Conservation (phyloP, 37 sponge, comb jelly and placozoan species). For the Halisarca cf. caerulea region DNA sequence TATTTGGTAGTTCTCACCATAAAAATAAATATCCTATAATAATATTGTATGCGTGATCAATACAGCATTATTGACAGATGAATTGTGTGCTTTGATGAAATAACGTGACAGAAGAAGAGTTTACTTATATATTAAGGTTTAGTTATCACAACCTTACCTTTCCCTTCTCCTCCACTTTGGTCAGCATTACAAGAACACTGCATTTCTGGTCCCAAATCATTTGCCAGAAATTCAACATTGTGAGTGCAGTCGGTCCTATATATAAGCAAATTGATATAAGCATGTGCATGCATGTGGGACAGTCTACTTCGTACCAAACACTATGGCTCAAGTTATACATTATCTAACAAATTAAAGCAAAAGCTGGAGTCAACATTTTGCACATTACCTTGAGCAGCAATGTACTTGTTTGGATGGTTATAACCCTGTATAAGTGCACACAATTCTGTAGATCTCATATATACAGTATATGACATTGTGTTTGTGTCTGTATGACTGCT, state of each 20-base stretch:
- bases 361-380: too few species aligned
- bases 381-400: neutral
- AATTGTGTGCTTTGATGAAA: too few species aligned
- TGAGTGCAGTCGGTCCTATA: neutral
- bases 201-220: neutral
- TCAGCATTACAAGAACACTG: neutral
- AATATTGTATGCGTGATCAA: neutral
- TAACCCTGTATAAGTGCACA: neutral
- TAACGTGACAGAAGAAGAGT: too few species aligned
- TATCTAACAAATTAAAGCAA: neutral
- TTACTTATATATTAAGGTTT: too few species aligned
- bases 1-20: too few species aligned
- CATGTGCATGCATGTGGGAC: too few species aligned
- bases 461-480: neutral
- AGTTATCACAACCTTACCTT: too few species aligned
- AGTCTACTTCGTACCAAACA: too few species aligned
- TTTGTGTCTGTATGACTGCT: neutral
- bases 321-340: neutral
- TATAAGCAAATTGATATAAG: neutral
- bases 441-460: neutral
- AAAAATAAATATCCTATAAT: neutral
- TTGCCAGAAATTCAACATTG: neutral
- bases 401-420: neutral
- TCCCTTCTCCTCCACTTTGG: neutral
- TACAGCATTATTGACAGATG: too few species aligned